Base-by-base conservation (phyloP, 2,797 vertebrate genomes). In the Oophaga sylvatica region DNA sequence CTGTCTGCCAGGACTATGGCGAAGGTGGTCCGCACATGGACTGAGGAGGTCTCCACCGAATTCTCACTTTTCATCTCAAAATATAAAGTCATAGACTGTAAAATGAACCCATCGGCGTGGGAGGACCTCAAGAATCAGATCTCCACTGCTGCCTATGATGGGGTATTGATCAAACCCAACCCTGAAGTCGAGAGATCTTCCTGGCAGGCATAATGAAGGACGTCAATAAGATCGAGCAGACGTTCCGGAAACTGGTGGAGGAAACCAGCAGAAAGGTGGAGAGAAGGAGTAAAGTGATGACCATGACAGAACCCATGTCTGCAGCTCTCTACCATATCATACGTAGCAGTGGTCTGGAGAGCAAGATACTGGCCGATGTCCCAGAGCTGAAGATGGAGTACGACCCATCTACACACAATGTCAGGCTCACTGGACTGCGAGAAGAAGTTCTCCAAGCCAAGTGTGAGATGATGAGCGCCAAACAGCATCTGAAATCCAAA, bases 1-100 rank as follows among this genome's bases (percentile, higher is more conserved):
- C 91, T 97, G 48, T 81, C 93, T 89, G 94, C 88, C 67, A 93
- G 90, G 86, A 87, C 88, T n/a, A 94, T 90, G 0, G 89, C 67
- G 59, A 88, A 22, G 19, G 67, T 91, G 1, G 90, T 95, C 8
- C 95, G 92, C 17, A 71, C 8, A 3, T 99, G 97, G 98, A 92
- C 26, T 65, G 63, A 89, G n/a, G 88, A 90, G 0, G 94, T 91
- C 17, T 91, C 56, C 0, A 0, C 71, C 0, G 91, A 87, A 0
- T 96, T 98, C 90, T 90, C 90, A 6, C 16, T 0, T 0, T 89
- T 93, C 5, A 90, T 95, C 65, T 95, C 93, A 1, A 93, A 92
- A 80, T 97, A 95, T 62, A 63, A 81, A 16, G 92, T 93, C 22
- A 91, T 91, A 35, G n/a, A 89, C 19, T 93, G 89, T 89, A 22